Evolutionary conservation across 2,888 invertebrate species (phyloP).

Genomic region (Pyrrhia umbra): DNA sequence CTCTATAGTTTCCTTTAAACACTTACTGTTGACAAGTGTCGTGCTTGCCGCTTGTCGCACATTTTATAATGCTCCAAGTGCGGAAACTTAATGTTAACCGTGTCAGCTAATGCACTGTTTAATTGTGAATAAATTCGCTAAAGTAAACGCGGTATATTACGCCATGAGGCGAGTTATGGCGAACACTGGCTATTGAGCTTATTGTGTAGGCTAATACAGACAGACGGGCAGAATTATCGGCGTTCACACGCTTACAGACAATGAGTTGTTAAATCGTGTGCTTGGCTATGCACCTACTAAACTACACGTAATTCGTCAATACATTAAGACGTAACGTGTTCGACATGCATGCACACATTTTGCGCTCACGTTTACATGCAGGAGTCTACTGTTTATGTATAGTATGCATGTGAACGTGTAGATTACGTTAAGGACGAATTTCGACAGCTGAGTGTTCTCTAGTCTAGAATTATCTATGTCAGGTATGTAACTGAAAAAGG

Average conservation of each 20-base stretch:
- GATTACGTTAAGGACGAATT: not conserved
- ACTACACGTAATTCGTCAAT: not conserved
- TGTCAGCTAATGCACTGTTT: conserved; percentile 40
- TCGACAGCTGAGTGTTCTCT: not conserved
- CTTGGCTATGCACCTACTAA: not conserved
- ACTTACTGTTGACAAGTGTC: conserved; percentile 6
- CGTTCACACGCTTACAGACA: conserved; percentile 32
- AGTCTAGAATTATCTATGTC: too few species aligned
- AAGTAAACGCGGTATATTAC: conserved; percentile 15
- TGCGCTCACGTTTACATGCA: not conserved
- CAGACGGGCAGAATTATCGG: not conserved
- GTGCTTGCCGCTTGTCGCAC: not conserved
- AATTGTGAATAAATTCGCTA: conserved; percentile 54
- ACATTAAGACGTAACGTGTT: not conserved
- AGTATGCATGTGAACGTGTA: not conserved
- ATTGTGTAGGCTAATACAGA: conserved; percentile 34
- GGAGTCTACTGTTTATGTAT: not conserved
- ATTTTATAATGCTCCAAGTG: conserved; percentile 30
- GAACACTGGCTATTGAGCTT: conserved; percentile 40
- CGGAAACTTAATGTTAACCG: conserved; percentile 35
- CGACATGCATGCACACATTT: not conserved
- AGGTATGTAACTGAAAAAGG: too few species aligned
- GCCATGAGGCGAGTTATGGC: conserved; percentile 19
- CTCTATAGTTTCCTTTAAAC: conserved; percentile 1
- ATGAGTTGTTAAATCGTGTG: not conserved